Evolutionary conservation across 2,113 vertebrate species (phyloP).

Genomic region (Mesocricetus auratus): DNA sequence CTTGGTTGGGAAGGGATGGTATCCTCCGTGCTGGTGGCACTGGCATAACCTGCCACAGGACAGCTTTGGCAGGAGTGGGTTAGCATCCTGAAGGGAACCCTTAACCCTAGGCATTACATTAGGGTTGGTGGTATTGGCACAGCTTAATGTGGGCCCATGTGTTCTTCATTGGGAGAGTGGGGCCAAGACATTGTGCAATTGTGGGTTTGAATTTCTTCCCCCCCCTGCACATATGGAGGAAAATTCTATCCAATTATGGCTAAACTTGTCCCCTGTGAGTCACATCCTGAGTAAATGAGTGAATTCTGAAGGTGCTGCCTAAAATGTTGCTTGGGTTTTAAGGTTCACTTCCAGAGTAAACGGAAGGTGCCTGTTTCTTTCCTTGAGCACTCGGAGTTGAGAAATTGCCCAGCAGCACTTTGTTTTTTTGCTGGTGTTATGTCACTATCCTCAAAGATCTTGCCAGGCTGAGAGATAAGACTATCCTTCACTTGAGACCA

Average conservation of each 20-base stretch:
- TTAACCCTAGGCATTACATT: background rate
- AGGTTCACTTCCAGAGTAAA: slow-evolving; percentile 49
- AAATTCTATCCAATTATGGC: slow-evolving; percentile 73
- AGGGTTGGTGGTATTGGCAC: slow-evolving; percentile 31
- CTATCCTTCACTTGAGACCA: slow-evolving; percentile 39
- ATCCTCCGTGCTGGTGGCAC: background rate
- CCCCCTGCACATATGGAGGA: slow-evolving; percentile 57
- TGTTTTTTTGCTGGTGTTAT: slow-evolving; percentile 25
- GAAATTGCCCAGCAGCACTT: background rate
- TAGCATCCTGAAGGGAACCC: background rate
- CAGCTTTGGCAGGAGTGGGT: background rate
- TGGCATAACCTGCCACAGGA: background rate
- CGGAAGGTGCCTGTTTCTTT: background rate
- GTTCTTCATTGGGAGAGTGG: slow-evolving; percentile 70
- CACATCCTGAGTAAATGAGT: slow-evolving; percentile 72
- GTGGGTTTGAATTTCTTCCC: slow-evolving; percentile 64
- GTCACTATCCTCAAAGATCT: slow-evolving; percentile 42
- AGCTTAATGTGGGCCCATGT: slow-evolving; percentile 64
- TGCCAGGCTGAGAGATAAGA: slow-evolving; percentile 36
- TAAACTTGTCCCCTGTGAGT: slow-evolving; percentile 74
- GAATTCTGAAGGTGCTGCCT: slow-evolving; percentile 67
- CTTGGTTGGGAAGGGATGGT: background rate
- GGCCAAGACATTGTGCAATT: slow-evolving; percentile 70
- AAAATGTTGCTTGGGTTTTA: slow-evolving; percentile 69
- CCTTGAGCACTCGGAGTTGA: background rate